Evolutionary conservation across 2,888 invertebrate species (phyloP).

Genomic region (Elgonia sp.): DNA sequence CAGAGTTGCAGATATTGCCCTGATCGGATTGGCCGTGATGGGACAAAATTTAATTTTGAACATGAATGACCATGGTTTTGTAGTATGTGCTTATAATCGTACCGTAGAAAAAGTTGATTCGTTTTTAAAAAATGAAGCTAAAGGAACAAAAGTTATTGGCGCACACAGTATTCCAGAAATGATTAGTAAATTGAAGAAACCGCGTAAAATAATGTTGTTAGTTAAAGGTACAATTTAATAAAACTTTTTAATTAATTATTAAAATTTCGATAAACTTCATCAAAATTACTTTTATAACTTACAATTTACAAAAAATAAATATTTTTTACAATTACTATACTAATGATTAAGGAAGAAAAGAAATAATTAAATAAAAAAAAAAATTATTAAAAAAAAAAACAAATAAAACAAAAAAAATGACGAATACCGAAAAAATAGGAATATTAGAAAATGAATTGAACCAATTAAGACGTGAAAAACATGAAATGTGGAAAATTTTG

Average conservation of each 20-base stretch:
- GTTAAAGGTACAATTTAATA: constrained; percentile 97
- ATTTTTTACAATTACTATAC: no score
- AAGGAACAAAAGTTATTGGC: constrained; percentile 98
- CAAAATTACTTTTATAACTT: no score
- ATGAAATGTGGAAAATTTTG: constrained; percentile 51
- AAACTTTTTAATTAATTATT: no score
- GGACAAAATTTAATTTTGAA: constrained; percentile 99
- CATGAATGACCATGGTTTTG: constrained; percentile 99
- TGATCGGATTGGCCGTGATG: constrained; percentile 99
- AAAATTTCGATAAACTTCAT: no score
- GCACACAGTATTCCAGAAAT: constrained; percentile 97
- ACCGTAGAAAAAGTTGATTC: constrained; percentile 97
- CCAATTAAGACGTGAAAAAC: constrained; percentile 30
- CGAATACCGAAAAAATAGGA: constrained; percentile 40
- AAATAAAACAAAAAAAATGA: constrained; percentile 27
- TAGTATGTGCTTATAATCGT: constrained; percentile 97
- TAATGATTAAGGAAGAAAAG: no score
- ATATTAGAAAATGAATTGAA: constrained; percentile 36
- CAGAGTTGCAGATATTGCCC: constrained; percentile 96
- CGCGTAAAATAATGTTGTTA: constrained; percentile 94
- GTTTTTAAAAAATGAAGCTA: constrained; percentile 98
- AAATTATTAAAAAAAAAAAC: no score
- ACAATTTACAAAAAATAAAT: no score
- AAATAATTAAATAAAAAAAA: no score
- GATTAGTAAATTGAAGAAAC: constrained; percentile 81